phyloP scores from a whole-genome alignment of 2,888 invertebrate species.

The Heliconius ethilla region DNA sequence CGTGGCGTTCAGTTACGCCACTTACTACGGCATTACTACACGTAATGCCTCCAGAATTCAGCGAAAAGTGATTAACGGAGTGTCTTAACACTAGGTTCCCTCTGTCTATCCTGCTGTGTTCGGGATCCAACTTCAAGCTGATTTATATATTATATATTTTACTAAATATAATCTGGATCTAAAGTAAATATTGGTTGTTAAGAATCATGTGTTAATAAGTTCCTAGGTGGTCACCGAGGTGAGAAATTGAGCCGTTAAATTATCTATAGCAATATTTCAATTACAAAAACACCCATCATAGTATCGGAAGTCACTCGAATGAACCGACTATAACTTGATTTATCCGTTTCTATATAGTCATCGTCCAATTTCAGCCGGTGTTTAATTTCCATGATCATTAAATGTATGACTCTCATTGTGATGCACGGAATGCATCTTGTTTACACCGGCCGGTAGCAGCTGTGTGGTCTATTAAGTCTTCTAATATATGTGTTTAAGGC shows the following conservation, averaged over 20 bases:
- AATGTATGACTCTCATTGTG: conserved; percentile 31
- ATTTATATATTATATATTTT: not conserved
- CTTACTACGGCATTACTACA: too few species aligned
- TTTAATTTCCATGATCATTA: conserved; percentile 38
- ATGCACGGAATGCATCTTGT: conserved; percentile 33
- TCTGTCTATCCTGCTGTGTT: too few species aligned
- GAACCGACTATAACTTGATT: conserved; percentile 51
- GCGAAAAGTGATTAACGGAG: too few species aligned
- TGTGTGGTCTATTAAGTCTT: conserved; percentile 3
- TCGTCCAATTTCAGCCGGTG: conserved; percentile 34
- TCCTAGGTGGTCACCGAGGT: not conserved
- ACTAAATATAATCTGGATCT: not conserved
- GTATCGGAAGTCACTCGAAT: conserved; percentile 47
- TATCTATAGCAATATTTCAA: conserved; percentile 37
- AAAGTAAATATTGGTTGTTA: not conserved
- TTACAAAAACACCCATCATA: conserved; percentile 39
- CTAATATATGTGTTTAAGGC: not conserved
- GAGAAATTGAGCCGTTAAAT: conserved; percentile 13
- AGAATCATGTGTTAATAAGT: conserved; percentile 27
- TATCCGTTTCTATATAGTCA: conserved; percentile 40
- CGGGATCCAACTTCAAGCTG: too few species aligned
- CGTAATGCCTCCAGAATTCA: too few species aligned
- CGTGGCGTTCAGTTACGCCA: too few species aligned
- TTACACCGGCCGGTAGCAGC: conserved; percentile 22
- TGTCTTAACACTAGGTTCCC: too few species aligned